Evolutionary conservation across 1,140 invertebrate species (phyloP).

Genomic region (Acromyrmex heyeri): DNA sequence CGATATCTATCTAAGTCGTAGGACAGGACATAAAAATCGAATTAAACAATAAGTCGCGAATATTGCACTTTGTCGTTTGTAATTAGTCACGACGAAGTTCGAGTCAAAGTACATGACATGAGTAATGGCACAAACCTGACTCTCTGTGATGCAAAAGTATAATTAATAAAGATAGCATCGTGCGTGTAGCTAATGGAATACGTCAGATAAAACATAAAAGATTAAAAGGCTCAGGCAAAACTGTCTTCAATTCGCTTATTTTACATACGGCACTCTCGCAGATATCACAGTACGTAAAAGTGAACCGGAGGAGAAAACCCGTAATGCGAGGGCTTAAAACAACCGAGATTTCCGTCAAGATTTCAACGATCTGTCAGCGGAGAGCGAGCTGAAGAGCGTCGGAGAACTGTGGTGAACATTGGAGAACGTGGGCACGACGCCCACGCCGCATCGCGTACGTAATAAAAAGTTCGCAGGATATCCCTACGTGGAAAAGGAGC

Average conservation of each 20-base stretch:
- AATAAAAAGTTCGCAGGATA: constrained; percentile 54
- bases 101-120: neutral
- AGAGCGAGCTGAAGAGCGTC: constrained; percentile 42
- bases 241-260: neutral
- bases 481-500: constrained; percentile 55
- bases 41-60: constrained; percentile 7
- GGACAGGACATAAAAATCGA: constrained; percentile 14
- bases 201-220: constrained; percentile 25
- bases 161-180: constrained; percentile 31
- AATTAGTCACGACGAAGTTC: neutral
- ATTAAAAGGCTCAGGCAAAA: constrained; percentile 11
- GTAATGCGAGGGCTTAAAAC: constrained; percentile 22
- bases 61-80: neutral
- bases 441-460: constrained; percentile 64
- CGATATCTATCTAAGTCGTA: neutral
- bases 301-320: constrained; percentile 11
- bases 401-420: constrained; percentile 29
- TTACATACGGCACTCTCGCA: neutral
- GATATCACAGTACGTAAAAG: constrained; percentile 5
- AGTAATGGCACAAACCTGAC: constrained; percentile 3
- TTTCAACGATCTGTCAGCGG: constrained; percentile 39
- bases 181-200: constrained; percentile 13
- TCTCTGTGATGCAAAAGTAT: constrained; percentile 1
- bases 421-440: constrained; percentile 73
- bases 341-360: constrained; percentile 46